Conservation (phyloP, 2,888 invertebrate species). For the Protonemura montana region DNA sequence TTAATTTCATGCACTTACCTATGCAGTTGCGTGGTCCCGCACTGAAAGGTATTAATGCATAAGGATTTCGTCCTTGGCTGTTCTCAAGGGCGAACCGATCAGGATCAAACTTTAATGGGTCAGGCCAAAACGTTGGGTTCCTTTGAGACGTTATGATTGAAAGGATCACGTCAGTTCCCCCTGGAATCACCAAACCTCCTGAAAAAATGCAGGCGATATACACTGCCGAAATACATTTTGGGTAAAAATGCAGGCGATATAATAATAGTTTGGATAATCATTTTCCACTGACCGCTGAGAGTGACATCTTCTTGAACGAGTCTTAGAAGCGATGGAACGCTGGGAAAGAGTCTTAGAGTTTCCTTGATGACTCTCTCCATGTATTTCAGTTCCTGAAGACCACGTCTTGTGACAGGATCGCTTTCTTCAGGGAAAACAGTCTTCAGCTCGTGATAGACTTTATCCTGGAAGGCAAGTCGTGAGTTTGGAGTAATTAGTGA, state of each 20-base stretch:
- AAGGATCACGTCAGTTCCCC: background rate
- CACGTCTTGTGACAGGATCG: background rate
- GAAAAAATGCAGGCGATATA: background rate
- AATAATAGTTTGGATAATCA: background rate
- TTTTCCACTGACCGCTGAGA: background rate
- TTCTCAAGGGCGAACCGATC: constrained; percentile 4
- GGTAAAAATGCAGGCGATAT: too few relatives aligned
- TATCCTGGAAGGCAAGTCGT: background rate
- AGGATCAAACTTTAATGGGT: constrained; percentile 23
- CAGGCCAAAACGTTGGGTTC: background rate
- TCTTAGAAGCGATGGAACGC: background rate
- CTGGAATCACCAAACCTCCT: background rate
- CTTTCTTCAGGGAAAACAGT: background rate
- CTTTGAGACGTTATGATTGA: background rate
- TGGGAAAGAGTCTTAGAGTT: background rate
- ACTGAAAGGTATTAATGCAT: background rate
- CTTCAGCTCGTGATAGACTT: background rate
- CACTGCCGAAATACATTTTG: too few relatives aligned
- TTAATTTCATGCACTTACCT: background rate
- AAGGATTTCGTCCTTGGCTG: background rate
- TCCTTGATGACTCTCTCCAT: background rate
- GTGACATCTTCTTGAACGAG: background rate
- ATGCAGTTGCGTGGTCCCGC: constrained; percentile 9
- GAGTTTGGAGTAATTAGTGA: too few relatives aligned
- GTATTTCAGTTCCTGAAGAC: background rate